Evolutionary conservation across 1,140 invertebrate genomes (phyloP).

Genomic region (Drosophila pectinifera): DNA sequence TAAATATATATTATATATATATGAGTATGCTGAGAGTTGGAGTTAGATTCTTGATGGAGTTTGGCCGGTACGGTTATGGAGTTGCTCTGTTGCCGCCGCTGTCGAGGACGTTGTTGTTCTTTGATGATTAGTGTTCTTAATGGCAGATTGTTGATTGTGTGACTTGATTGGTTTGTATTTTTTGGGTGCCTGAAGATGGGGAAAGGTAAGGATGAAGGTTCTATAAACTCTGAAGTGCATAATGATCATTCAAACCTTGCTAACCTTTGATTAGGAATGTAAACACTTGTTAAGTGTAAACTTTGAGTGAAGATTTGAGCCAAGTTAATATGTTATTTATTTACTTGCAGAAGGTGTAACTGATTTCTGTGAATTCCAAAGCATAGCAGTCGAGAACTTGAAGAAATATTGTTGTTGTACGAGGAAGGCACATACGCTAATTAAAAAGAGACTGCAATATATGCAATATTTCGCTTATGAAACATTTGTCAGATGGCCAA

Average conservation of each 20-base stretch:
- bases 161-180: background rate
- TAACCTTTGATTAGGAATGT: too few species aligned
- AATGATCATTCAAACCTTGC: too few species aligned
- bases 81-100: constrained; percentile 52
- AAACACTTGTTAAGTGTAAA: too few species aligned
- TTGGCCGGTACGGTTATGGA: constrained; percentile 16
- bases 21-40: constrained; percentile 22
- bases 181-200: constrained; percentile 18
- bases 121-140: constrained; percentile 55
- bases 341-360: too few species aligned
- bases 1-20: constrained; percentile 14
- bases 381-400: too few species aligned
- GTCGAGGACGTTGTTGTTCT: constrained; percentile 39
- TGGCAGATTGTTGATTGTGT: constrained; percentile 27
- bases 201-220: background rate
- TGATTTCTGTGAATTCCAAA: too few species aligned
- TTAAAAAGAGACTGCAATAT: constrained; percentile 10
- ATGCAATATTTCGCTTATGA: constrained; percentile 11
- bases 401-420: background rate
- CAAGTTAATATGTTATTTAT: too few species aligned
- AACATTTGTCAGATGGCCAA: constrained; percentile 16
- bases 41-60: constrained; percentile 31
- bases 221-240: background rate
- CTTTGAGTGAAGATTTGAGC: too few species aligned
- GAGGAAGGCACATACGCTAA: background rate